Evolutionary conservation across 2,888 invertebrate species (phyloP).

Genomic region (Orthonevra nobilis): DNA sequence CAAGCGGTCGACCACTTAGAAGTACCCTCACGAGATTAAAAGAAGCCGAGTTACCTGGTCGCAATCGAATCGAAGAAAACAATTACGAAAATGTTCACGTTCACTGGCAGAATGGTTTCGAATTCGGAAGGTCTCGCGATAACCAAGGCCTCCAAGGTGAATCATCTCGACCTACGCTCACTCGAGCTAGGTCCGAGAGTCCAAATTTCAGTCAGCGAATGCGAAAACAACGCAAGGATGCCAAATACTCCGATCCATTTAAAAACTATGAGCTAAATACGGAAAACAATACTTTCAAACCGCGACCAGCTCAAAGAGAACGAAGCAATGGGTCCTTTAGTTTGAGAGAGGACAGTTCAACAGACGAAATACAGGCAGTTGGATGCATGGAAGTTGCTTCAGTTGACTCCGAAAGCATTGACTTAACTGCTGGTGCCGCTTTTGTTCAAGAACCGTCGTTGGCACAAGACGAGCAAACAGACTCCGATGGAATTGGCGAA

Average conservation of each 20-base stretch:
- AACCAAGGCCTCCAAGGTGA: slow-evolving; percentile 70
- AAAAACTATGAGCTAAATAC: slow-evolving; percentile 79
- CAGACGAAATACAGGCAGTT: slow-evolving; percentile 33
- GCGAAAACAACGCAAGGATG: slow-evolving; percentile 69
- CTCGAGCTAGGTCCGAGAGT: slow-evolving; percentile 79
- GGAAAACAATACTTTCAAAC: slow-evolving; percentile 78
- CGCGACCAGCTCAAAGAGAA: slow-evolving; percentile 63
- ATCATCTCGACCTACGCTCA: slow-evolving; percentile 73
- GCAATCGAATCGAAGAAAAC: slow-evolving; percentile 77
- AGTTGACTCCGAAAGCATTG: slow-evolving; percentile 42
- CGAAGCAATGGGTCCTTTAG: slow-evolving; percentile 41
- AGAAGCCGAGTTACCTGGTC: slow-evolving; percentile 72
- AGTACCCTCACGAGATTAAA: slow-evolving; percentile 77
- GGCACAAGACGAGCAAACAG: slow-evolving; percentile 43
- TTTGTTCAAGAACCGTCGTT: slow-evolving; percentile 16
- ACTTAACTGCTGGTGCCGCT: slow-evolving; percentile 30
- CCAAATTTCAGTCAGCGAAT: slow-evolving; percentile 76
- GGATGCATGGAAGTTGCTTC: slow-evolving; percentile 38
- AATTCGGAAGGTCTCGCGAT: slow-evolving; percentile 79
- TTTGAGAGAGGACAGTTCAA: slow-evolving; percentile 33
- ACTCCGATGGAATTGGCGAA: slow-evolving; percentile 51
- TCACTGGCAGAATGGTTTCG: slow-evolving; percentile 80
- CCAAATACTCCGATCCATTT: slow-evolving; percentile 77
- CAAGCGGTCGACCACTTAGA: slow-evolving; percentile 75
- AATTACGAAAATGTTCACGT: slow-evolving; percentile 80